Evolutionary conservation across 2,888 invertebrate genomes (phyloP), one percentile per base, ranked within the genome.

Genomic region (Masnerella sp.): DNA sequence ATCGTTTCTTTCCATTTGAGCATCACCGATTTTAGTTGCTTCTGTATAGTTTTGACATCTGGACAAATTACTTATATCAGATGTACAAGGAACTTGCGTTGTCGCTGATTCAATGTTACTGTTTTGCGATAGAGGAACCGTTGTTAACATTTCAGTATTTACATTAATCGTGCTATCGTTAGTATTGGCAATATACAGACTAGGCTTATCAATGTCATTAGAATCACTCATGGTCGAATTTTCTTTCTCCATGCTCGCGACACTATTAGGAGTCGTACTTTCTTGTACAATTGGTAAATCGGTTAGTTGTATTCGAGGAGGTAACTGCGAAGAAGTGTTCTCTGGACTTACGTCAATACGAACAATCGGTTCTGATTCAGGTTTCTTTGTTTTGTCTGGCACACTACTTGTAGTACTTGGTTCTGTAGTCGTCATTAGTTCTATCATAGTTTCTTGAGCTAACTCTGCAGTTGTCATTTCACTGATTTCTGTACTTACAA

Each of bases 311-410:
- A 77, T 77, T 49, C 73, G 74, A 15, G 49, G 54, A 47, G 78
- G 73, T 25, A 77, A 68, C 54, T 69, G 72, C 1, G 68, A 56
- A 2, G 68, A 32, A 7, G 43, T 52, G 17, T 45, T 72, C 74
- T 79, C 78, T n/a, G 78, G 70, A 45, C 74, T 75, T 32, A 64
- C 15, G 8, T 79, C 78, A 14, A 78, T 75, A 28, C 69, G 69
- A 2, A 77, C 77, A 14, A 78, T 65, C 0, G 77, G 69, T 15
- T n/a, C n/a, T n/a, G 52, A 9, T 58, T 81, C 79, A 1, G 76
- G 69, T 34, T 77, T 77, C 15, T 69, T 70, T 9, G 72, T 61
- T 64, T 75, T 73, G 12, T 59, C 75, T 0, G 42, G 14, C 8
- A 28, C 2, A 40, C 9, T 32, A 11, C 9, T 28, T 15, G 30